phyloP scores from a whole-genome alignment of 2,888 invertebrate species.

The Podabrus alpinus region DNA sequence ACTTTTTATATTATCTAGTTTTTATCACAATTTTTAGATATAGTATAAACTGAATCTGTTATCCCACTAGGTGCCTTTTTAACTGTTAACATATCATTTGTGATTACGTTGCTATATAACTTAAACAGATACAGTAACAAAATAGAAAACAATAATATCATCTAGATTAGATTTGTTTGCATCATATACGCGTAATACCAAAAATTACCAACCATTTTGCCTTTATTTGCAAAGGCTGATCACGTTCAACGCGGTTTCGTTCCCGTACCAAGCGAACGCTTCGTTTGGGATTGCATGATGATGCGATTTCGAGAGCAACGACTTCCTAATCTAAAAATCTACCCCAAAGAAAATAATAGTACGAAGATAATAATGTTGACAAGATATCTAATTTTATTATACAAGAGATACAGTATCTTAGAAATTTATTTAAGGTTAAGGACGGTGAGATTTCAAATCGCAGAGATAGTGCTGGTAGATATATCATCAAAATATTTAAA shows the following conservation, averaged over 20 bases:
- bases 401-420: conserved; percentile 44
- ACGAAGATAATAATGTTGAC: conserved; percentile 49
- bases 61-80: conserved; percentile 29
- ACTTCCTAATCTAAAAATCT: conserved; percentile 38
- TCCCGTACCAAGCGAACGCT: background rate
- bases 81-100: conserved; percentile 34
- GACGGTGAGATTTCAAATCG: conserved; percentile 43
- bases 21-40: conserved; percentile 5
- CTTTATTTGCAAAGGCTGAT: background rate
- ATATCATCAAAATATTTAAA: conserved; percentile 50
- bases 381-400: conserved; percentile 43
- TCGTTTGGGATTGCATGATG: background rate
- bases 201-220: background rate
- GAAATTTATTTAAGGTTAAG: conserved; percentile 48
- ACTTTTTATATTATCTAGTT: background rate
- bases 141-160: conserved; percentile 33
- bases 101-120: conserved; percentile 33
- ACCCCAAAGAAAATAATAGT: conserved; percentile 42
- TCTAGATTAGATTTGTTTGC: conserved; percentile 25
- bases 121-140: conserved; percentile 28
- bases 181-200: background rate
- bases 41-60: conserved; percentile 23
- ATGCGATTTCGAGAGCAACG: conserved; percentile 10
- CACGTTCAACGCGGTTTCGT: background rate
- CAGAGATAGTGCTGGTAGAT: conserved; percentile 17